Percentiles rank a stretch among this genome's conserved stretches.
These are phyloP conservation scores for Brienomyrus brachyistius DNA, from an alignment of 2,113 vertebrate genomes.

Conservation along the genomic window DNA sequence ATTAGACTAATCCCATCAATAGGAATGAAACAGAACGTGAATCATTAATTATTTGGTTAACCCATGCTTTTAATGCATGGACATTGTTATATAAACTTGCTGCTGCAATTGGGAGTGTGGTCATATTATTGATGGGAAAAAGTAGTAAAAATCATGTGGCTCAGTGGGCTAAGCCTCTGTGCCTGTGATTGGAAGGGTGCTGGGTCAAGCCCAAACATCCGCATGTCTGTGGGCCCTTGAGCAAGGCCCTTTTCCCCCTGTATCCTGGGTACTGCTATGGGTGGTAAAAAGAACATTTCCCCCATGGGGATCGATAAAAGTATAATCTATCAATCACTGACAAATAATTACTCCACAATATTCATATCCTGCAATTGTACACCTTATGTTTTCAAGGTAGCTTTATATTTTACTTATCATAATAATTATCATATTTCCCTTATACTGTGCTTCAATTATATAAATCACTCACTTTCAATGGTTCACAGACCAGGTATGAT, in stretches of 20 bases:
- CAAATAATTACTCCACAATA: background rate
- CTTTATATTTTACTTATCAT: background rate
- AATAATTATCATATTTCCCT: no score
- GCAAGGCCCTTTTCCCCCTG: no score
- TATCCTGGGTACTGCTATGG: background rate
- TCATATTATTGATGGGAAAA: no score
- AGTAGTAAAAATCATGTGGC: no score
- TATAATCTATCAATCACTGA: background rate
- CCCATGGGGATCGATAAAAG: background rate
- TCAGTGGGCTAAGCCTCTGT: no score
- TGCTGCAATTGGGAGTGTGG: no score
- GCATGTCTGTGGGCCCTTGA: no score
- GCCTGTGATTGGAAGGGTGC: no score
- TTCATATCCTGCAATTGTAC: background rate
- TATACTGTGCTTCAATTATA: background rate
- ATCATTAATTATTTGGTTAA: background rate
- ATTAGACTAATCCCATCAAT: constrained; percentile 61
- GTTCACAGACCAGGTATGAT: background rate
- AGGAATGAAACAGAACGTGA: constrained; percentile 44
- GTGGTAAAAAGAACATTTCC: background rate
- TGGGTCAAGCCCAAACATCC: no score
- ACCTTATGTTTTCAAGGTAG: background rate
- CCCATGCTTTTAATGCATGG: background rate
- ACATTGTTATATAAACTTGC: background rate
- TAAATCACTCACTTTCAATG: background rate